Conservation (phyloP, 2,113 vertebrate genomes). For the Alethe castanea region DNA sequence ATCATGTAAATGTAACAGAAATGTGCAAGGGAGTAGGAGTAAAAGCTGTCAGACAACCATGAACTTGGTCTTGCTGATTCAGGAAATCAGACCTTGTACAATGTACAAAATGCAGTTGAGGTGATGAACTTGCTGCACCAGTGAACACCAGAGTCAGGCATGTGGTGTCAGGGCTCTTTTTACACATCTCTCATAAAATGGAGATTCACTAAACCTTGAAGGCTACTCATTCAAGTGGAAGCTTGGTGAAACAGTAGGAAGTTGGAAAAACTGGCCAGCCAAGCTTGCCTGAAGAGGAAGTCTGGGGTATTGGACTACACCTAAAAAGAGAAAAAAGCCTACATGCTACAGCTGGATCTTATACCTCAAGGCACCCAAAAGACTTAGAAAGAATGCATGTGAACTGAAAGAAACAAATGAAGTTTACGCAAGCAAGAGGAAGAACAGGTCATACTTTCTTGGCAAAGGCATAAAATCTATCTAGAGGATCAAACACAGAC, state of each 20-base stretch:
- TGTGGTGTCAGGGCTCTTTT: not conserved
- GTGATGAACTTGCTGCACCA: not conserved
- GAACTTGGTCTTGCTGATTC: not conserved
- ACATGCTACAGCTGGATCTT: not conserved
- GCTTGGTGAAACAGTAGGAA: not conserved
- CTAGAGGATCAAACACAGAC: not conserved
- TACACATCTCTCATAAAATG: not conserved
- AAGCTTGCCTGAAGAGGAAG: not conserved
- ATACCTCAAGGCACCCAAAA: not conserved
- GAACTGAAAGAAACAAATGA: not conserved
- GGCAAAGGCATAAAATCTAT: not conserved
- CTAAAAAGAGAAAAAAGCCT: constrained; percentile 13
- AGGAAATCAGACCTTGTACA: not conserved
- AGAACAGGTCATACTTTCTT: not conserved
- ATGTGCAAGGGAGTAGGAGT: not conserved
- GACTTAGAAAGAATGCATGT: not conserved
- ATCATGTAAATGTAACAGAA: not conserved
- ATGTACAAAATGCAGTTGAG: not conserved
- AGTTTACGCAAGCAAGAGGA: not conserved
- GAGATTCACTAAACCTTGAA: not conserved
- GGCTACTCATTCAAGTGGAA: not conserved
- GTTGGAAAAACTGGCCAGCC: not conserved
- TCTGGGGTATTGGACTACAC: not conserved
- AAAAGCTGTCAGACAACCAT: not conserved
- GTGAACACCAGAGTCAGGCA: not conserved